A percentile compares a stretch with the other conserved stretches of the same genome.
phyloP scores from a whole-genome alignment of 1,140 invertebrate species.

The Pseudomyrmex sp. region DNA sequence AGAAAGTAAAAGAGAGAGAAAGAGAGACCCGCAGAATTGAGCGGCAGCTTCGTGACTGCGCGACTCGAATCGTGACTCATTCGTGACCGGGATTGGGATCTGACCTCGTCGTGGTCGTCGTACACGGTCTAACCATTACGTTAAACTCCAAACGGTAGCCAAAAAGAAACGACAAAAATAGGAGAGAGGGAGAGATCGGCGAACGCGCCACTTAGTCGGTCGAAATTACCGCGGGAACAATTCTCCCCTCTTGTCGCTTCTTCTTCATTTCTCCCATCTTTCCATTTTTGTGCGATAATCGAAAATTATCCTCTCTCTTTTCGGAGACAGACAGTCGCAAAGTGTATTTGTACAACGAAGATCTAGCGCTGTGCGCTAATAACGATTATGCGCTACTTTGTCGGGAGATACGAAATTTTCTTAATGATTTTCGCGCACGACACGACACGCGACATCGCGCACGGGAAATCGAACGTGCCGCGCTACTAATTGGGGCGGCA shows the following conservation, averaged over 20 bases:
- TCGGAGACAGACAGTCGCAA: constrained; percentile 12
- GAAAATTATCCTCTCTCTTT: constrained; percentile 48
- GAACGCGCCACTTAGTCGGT: constrained; percentile 32
- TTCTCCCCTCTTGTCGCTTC: neutral
- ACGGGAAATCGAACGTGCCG: constrained; percentile 21
- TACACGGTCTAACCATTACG: constrained; percentile 69
- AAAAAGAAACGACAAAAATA: constrained; percentile 50
- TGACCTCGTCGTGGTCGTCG: constrained; percentile 66
- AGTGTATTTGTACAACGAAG: constrained; percentile 57
- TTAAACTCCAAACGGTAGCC: constrained; percentile 67
- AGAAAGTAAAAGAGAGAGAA: constrained; percentile 10
- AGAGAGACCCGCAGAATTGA: constrained; percentile 27
- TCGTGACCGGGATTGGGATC: constrained; percentile 71
- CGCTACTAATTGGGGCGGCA: constrained; percentile 31
- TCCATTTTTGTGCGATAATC: constrained; percentile 24
- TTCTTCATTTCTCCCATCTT: neutral
- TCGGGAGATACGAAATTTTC: constrained; percentile 38
- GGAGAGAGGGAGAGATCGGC: constrained; percentile 13
- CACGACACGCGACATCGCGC: constrained; percentile 25
- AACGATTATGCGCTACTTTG: constrained; percentile 34
- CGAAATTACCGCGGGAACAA: constrained; percentile 44
- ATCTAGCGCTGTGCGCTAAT: neutral
- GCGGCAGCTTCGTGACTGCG: constrained; percentile 67
- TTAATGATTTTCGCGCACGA: constrained; percentile 52
- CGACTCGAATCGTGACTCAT: constrained; percentile 69